Evolutionary conservation across 2,888 invertebrate genomes (phyloP).

Genomic region (Drosophila anomalata): DNA sequence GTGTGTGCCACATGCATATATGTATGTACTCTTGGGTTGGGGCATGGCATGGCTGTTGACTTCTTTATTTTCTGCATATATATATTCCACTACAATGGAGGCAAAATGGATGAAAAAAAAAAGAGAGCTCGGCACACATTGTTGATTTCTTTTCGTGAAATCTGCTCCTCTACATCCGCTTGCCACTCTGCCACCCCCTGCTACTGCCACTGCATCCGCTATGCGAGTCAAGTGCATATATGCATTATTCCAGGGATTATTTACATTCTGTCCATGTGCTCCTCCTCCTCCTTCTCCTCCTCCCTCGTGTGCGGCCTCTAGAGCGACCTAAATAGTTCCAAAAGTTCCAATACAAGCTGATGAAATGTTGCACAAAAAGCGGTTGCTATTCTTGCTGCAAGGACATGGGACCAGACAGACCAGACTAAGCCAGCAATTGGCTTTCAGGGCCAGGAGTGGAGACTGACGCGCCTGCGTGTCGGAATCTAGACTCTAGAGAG

Average conservation of each 20-base stretch:
- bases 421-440: not conserved
- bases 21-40: not conserved
- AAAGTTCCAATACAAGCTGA: conserved; percentile 20
- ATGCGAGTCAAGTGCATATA: conserved; percentile 28
- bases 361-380: conserved; percentile 4
- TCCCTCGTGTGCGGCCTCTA: not conserved
- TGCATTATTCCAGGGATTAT: conserved; percentile 18
- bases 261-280: conserved; percentile 16
- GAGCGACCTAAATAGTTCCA: conserved; percentile 18
- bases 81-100: conserved; percentile 4
- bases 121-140: conserved; percentile 35
- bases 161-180: conserved; percentile 5
- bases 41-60: conserved; percentile 12
- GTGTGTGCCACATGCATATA: conserved; percentile 21
- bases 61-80: conserved; percentile 27
- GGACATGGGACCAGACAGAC: conserved; percentile 1
- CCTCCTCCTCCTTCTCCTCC: not conserved
- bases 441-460: not conserved
- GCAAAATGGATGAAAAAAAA: not conserved
- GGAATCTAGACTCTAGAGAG: not conserved
- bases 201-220: conserved; percentile 5
- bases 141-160: conserved; percentile 22
- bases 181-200: no score
- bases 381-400: not conserved
- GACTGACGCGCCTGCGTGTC: conserved; percentile 52